Evolutionary conservation across 2,888 invertebrate species (phyloP).

Genomic region (Catocala sponsa): DNA sequence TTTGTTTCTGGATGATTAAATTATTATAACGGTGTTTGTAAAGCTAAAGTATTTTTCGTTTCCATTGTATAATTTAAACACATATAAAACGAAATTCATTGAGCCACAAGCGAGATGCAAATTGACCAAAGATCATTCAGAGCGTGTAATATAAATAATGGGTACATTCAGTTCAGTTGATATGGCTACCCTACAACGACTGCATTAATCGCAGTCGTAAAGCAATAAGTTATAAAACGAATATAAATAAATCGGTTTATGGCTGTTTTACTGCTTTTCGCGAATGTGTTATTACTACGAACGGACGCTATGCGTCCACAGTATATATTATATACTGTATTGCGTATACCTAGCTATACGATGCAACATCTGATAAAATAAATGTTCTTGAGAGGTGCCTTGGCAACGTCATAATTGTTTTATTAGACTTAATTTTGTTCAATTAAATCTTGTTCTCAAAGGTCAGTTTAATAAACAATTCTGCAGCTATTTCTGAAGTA

Average conservation of each 20-base stretch:
- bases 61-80: background rate
- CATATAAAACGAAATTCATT: conserved; percentile 4
- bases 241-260: conserved; percentile 79
- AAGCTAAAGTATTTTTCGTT: background rate
- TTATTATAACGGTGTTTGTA: background rate
- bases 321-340: conserved; percentile 25
- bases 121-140: conserved; percentile 26
- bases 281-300: conserved; percentile 73
- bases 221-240: conserved; percentile 78
- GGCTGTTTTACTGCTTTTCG: conserved; percentile 74
- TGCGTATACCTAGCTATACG: conserved; percentile 17
- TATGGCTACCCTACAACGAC: conserved; percentile 66
- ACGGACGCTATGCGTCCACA: conserved; percentile 58
- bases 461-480: background rate
- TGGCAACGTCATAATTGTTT: conserved; percentile 6
- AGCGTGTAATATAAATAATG: conserved; percentile 58
- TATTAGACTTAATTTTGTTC: conserved; percentile 7
- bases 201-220: conserved; percentile 76
- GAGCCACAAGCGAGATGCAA: conserved; percentile 7
- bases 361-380: conserved; percentile 14
- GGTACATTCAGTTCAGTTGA: conserved; percentile 51
- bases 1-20: too few species aligned
- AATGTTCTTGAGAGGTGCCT: conserved; percentile 4
- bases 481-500: conserved; percentile 1
- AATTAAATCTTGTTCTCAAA: conserved; percentile 12